A percentile compares a stretch with the other conserved stretches of the same genome.
Conservation (phyloP, 2,888 invertebrate genomes). For the Strigamia maritima region DNA sequence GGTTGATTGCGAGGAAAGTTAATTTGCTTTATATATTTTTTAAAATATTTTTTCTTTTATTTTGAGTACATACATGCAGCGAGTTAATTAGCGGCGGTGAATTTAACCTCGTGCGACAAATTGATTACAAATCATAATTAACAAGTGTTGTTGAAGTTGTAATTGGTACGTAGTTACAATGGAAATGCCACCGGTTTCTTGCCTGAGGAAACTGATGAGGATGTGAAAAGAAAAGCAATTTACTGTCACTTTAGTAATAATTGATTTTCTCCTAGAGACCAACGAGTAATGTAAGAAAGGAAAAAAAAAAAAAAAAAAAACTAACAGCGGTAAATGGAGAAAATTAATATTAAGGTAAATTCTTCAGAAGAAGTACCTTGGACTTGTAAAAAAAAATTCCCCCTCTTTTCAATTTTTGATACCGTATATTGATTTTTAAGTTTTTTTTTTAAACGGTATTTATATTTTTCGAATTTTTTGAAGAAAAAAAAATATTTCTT, state of each 20-base stretch:
- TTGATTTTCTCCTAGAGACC: conserved; percentile 1
- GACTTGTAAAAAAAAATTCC: background rate
- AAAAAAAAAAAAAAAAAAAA: background rate
- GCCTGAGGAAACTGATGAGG: background rate
- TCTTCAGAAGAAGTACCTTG: background rate
- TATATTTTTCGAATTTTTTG: background rate
- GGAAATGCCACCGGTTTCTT: background rate
- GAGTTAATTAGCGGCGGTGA: background rate
- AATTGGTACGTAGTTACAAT: background rate
- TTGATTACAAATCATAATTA: conserved; percentile 18
- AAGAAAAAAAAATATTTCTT: background rate
- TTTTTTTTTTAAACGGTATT: background rate
- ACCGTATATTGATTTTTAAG: background rate
- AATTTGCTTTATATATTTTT: background rate
- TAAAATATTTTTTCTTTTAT: background rate
- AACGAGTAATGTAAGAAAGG: background rate
- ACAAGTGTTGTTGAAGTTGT: conserved; percentile 2
- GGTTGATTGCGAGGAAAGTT: background rate
- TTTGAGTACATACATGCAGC: background rate
- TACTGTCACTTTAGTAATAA: conserved; percentile 19
- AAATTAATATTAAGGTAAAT: background rate
- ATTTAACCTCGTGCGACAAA: background rate
- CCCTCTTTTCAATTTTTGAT: background rate
- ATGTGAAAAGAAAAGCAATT: conserved; percentile 2
- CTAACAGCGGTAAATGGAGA: background rate